Evolutionary conservation across 2,113 vertebrate genomes (phyloP).

Genomic region (Sorex araneus): DNA sequence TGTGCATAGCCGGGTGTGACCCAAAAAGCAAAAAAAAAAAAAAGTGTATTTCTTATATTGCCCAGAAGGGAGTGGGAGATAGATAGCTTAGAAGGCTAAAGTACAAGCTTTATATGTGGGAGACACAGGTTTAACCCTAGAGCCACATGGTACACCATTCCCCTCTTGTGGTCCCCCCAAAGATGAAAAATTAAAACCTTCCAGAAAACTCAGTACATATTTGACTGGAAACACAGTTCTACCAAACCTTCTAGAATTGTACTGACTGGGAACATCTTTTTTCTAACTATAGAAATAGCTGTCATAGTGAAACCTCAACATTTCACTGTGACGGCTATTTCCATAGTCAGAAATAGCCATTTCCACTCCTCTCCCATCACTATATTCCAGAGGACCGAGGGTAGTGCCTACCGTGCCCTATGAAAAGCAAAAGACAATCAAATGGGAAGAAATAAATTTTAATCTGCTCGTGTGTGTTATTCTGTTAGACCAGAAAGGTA

Average conservation of each 20-base stretch:
- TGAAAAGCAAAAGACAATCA: background rate
- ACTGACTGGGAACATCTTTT: background rate
- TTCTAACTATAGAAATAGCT: background rate
- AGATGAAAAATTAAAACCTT: background rate
- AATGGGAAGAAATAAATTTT: background rate
- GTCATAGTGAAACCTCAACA: background rate
- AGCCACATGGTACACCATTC: too few species aligned
- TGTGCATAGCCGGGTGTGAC: too few species aligned
- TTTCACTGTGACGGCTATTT: too few species aligned
- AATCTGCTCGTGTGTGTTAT: background rate
- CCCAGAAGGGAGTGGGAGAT: too few species aligned
- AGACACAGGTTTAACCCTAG: too few species aligned
- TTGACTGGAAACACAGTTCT: background rate
- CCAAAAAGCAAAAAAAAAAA: too few species aligned
- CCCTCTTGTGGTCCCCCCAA: too few species aligned
- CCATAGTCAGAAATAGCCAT: too few species aligned
- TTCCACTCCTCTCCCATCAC: background rate
- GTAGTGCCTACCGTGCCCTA: background rate
- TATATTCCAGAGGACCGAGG: background rate
- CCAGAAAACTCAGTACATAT: background rate
- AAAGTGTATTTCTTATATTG: too few species aligned
- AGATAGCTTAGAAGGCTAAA: too few species aligned
- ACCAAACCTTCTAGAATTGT: background rate
- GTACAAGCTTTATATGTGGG: too few species aligned
- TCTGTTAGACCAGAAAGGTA: conserved; percentile 9